Evolutionary conservation across 2,888 invertebrate genomes (phyloP), one percentile per base, ranked within the genome.

Genomic region (Chalcosyrphus nemorum): DNA sequence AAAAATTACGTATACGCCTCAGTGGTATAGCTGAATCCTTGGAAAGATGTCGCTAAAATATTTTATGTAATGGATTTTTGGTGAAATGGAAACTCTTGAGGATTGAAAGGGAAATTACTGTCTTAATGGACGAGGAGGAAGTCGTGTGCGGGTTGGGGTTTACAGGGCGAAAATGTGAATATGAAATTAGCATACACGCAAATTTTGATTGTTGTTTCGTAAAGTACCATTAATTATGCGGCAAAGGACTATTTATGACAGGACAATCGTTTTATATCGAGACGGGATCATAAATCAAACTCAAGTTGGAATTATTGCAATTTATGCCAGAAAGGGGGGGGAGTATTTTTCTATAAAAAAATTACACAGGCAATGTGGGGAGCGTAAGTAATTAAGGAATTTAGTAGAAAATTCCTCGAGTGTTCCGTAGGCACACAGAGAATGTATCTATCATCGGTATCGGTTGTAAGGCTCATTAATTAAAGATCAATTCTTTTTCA

Each of bases 161-260:
- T n/a, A n/a, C n/a, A n/a, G 4, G 29, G 6, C 29, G 35, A n/a
- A n/a, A 41, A 38, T 21, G 50, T 17, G 32, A 38, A 59, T 61
- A 61, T 47, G 29, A 15, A 70, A 75, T 75, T 70, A 74, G 59
- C 66, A 74, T 81, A 54, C 74, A 81, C 61, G 74, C 74, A 68
- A 70, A 41, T 52, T 68, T 43, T 56, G 59, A 61, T 68, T 70
- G 24, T 59, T 66, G 50, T 35, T 47, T 29, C 43, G 6, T 6
- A 19, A 57, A 75, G 50, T 59, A 38, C 50, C 54, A 77, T 61
- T 72, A 72, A 61, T 72, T 61, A 72, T 45, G 45, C 24, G 35
- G n/a, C n/a, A 24, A 27, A 4, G 29, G 41, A 61, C 32, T 54
- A 35, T 72, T 72, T 52, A 65, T 65, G 59, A 38, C 35, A 65